phyloP scores from a whole-genome alignment of 2,888 invertebrate genomes.

The Microctonus hyperodae region DNA sequence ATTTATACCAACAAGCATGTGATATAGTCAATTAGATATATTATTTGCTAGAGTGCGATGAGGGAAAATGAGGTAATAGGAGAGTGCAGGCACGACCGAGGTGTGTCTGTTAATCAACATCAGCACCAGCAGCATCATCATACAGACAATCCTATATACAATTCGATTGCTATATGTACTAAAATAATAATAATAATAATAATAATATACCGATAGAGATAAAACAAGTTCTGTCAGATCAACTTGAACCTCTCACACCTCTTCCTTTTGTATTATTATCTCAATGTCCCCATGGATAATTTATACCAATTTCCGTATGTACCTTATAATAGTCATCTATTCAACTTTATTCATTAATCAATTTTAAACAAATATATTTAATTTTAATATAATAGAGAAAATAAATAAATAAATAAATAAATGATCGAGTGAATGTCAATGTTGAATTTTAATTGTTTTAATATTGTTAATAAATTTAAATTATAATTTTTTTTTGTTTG shows the following conservation, averaged over 20 bases:
- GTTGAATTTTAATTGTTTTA: too few species aligned
- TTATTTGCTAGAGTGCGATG: not conserved
- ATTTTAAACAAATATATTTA: too few species aligned
- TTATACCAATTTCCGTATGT: constrained; percentile 3
- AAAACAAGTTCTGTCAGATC: not conserved
- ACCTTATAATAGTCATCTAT: not conserved
- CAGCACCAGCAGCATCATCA: too few species aligned
- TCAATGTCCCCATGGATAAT: not conserved
- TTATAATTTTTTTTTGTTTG: too few species aligned
- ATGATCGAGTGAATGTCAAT: too few species aligned
- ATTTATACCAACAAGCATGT: not conserved
- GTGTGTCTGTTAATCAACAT: constrained; percentile 20
- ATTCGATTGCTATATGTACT: constrained; percentile 1
- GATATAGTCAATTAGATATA: not conserved
- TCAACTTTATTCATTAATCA: not conserved
- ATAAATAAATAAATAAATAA: too few species aligned
- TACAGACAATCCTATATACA: constrained; percentile 9
- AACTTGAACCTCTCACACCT: not conserved
- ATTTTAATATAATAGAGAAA: too few species aligned
- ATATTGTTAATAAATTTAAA: too few species aligned
- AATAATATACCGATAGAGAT: too few species aligned
- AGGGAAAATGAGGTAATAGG: constrained; percentile 11
- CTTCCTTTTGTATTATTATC: not conserved
- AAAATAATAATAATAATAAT: too few species aligned
- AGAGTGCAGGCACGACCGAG: constrained; percentile 10